A percentile compares a stretch with the other conserved stretches of the same genome.
Conservation (phyloP, 1,140 invertebrate species). For the Diplogasteroides magnus region DNA sequence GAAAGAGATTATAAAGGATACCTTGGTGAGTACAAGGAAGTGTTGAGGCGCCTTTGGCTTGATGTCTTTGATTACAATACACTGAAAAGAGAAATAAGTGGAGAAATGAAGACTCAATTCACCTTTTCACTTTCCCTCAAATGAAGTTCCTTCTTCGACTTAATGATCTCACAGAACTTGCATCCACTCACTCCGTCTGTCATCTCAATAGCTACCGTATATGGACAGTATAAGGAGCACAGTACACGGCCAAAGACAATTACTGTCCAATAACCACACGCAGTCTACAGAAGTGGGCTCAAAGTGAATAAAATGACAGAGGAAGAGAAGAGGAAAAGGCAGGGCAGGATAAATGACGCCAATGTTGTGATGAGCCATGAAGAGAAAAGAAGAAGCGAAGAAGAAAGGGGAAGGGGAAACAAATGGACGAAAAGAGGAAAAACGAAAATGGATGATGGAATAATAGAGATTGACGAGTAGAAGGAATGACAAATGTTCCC, state of each 20-base stretch:
- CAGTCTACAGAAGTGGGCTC: slow-evolving; percentile 14
- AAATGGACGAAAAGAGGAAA: background rate
- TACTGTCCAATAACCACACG: too few relatives aligned
- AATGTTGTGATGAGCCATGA: slow-evolving; percentile 6
- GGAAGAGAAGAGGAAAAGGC: slow-evolving; percentile 9
- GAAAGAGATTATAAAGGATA: background rate
- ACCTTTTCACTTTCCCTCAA: slow-evolving; percentile 26
- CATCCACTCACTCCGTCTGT: slow-evolving; percentile 21
- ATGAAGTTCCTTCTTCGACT: slow-evolving; percentile 23
- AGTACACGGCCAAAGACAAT: background rate
- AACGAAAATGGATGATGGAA: slow-evolving; percentile 1
- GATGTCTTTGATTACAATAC: slow-evolving; percentile 31
- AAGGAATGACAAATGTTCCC: too few relatives aligned
- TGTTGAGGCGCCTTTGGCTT: slow-evolving; percentile 33
- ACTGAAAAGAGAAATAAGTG: slow-evolving; percentile 18
- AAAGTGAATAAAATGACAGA: slow-evolving; percentile 4
- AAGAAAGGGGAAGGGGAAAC: background rate
- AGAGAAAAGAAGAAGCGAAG: background rate
- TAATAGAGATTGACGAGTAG: background rate
- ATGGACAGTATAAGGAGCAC: background rate
- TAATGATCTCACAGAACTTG: slow-evolving; percentile 33
- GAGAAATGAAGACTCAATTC: background rate
- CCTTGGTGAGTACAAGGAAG: slow-evolving; percentile 30
- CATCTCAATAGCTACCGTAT: slow-evolving; percentile 16
- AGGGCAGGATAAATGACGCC: slow-evolving; percentile 13